Evolutionary conservation across 2,797 vertebrate genomes (phyloP).

Genomic region (Distichodus sexfasciatus): DNA sequence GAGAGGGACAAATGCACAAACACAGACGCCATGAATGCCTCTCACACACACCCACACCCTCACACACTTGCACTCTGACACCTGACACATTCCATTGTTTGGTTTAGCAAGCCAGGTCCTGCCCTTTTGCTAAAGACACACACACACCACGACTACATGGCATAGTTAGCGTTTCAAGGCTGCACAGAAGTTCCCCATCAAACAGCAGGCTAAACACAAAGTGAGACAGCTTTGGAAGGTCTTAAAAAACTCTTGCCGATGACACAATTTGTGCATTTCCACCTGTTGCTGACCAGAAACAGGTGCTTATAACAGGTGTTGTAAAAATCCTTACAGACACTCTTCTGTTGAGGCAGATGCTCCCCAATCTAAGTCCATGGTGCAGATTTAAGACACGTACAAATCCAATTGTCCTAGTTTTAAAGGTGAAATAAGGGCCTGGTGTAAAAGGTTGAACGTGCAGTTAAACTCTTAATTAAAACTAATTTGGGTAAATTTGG

Average conservation of each 20-base stretch:
- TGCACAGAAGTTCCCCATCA: not conserved
- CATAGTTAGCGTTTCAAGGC: not conserved
- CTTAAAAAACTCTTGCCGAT: not conserved
- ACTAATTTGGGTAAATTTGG: too few species aligned
- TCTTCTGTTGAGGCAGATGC: not conserved
- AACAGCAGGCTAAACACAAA: not conserved
- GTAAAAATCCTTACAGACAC: not conserved
- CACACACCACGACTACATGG: not conserved
- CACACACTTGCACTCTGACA: conserved; percentile 6
- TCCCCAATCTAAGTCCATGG: too few species aligned
- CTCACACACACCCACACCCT: not conserved
- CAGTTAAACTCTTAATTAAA: too few species aligned
- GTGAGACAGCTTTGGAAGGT: not conserved
- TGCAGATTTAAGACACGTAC: too few species aligned
- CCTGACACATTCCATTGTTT: conserved; percentile 1
- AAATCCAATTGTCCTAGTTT: too few species aligned
- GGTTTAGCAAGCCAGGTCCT: not conserved
- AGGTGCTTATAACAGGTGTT: not conserved
- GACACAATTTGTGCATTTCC: not conserved
- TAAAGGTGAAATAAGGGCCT: too few species aligned
- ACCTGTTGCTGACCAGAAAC: not conserved
- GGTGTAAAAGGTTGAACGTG: too few species aligned
- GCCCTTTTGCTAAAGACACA: not conserved
- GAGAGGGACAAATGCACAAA: not conserved
- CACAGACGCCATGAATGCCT: too few species aligned